phyloP scores from a whole-genome alignment of 2,888 invertebrate species.

The Colostygia pectinataria region DNA sequence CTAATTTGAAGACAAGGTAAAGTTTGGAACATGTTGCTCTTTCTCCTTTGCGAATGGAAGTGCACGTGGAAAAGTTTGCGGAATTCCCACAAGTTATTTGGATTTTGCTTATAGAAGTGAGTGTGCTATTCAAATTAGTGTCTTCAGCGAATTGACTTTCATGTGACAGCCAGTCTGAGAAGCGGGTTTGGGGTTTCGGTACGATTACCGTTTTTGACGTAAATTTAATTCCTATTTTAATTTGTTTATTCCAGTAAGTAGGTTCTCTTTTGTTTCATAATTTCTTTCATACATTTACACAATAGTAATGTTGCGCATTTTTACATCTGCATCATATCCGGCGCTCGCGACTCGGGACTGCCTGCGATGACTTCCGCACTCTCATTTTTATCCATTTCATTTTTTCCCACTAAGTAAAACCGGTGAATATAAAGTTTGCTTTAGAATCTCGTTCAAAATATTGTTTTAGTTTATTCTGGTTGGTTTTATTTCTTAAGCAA shows the following conservation, averaged over 20 bases:
- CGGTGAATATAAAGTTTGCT: background rate
- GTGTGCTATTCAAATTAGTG: conserved; percentile 52
- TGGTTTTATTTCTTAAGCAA: too few species aligned
- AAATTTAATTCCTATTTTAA: conserved; percentile 53
- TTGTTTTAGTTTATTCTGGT: too few species aligned
- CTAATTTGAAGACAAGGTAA: conserved; percentile 12
- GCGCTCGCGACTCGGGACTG: conserved; percentile 40
- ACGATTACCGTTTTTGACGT: conserved; percentile 45
- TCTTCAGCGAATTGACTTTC: conserved; percentile 45
- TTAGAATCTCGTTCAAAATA: background rate
- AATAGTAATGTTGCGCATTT: conserved; percentile 42
- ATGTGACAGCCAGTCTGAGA: conserved; percentile 53
- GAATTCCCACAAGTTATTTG: conserved; percentile 26
- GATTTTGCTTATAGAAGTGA: conserved; percentile 30
- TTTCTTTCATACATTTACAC: conserved; percentile 9
- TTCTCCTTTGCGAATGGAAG: conserved; percentile 9
- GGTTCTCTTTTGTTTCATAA: background rate
- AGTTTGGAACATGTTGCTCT: conserved; percentile 13
- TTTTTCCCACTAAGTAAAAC: background rate
- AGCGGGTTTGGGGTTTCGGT: conserved; percentile 50
- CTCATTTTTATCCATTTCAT: conserved; percentile 40
- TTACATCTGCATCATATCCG: conserved; percentile 59
- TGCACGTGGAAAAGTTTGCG: conserved; percentile 10
- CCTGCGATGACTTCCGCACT: conserved; percentile 56
- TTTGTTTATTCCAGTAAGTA: conserved; percentile 35